Evolutionary conservation across 2,113 vertebrate genomes (phyloP), one percentile per base, ranked within the genome.

Genomic region (Deroptyus accipitrinus): DNA sequence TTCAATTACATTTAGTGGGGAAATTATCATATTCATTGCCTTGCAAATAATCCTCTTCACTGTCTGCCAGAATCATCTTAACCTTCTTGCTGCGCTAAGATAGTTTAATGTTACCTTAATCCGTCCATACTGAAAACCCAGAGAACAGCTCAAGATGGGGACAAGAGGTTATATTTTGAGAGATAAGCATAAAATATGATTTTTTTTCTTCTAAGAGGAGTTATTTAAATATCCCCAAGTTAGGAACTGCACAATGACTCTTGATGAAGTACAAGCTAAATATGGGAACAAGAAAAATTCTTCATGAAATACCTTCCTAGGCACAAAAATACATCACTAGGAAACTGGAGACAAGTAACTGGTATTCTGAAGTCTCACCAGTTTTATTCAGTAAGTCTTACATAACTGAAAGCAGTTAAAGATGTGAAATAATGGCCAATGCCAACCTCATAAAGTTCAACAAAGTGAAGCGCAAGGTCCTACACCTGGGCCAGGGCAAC

Each of bases 21-120:
- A 92, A 96, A 95, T 95, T 76, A 92, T 55, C 88, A 90, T 78
- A 94, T 94, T 96, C 86, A 70, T 49, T 87, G 66, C 80, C 69
- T 94, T 82, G 78, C 54, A 84, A 92, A 75, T 94, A 96, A 96
- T 95, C 94, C 93, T 91, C 88, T 94, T 66, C 77, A 64, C 78
- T 95, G 91, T 61, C 83, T 89, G 78, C 55, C 91, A 95, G 76
- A 79, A 92, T 66, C 88, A 91, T 80, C 86, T 86, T 69, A 93
- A 86, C 78, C 76, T 91, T 70, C 70, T 64, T 63, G 77, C 79
- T 92, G 55, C 69, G 57, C 79, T 48, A 25, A 80, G 59, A 70
- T 20, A 86, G 64, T 77, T 94, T 64, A 80, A 64, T 14, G 27
- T 94, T 82, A 69, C 11, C 1, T 70, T 95, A 92, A 96, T 90